phyloP scores from a whole-genome alignment of 1,140 invertebrate species.

The Cyphomyrmex costatus region DNA sequence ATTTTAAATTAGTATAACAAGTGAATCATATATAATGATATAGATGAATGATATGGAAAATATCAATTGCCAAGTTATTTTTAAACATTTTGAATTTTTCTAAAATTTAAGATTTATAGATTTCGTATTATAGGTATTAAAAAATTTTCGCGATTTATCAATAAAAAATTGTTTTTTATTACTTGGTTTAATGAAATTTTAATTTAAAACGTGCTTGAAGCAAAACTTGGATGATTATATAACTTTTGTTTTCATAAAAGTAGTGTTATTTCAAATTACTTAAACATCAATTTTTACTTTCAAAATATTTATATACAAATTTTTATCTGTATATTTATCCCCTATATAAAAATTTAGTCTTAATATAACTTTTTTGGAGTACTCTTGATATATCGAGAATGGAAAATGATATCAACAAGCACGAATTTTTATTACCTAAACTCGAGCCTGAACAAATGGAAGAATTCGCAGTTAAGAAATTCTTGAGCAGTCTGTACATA shows the following conservation, averaged over 20 bases:
- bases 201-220: not conserved
- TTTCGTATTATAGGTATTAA: not conserved
- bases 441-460: not conserved
- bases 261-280: not conserved
- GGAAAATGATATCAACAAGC: not conserved
- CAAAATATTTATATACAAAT: not conserved
- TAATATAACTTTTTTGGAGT: not conserved
- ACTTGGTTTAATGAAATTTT: not conserved
- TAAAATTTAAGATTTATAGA: not conserved
- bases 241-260: not conserved
- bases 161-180: not conserved
- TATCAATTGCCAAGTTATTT: not conserved
- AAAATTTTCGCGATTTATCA: not conserved
- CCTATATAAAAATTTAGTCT: not conserved
- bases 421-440: not conserved
- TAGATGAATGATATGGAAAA: not conserved
- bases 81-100: not conserved
- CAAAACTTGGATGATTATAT: not conserved
- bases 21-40: not conserved
- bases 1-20: not conserved
- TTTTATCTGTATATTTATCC: not conserved
- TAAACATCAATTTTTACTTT: not conserved
- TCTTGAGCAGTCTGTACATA: constrained; percentile 16
- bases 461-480: not conserved
- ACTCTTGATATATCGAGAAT: not conserved